A percentile compares a stretch with the other conserved stretches of the same genome.
These are phyloP conservation scores for Drosophila trichaetosa DNA, from an alignment of 2,888 invertebrate species.

Conservation along the genomic window DNA sequence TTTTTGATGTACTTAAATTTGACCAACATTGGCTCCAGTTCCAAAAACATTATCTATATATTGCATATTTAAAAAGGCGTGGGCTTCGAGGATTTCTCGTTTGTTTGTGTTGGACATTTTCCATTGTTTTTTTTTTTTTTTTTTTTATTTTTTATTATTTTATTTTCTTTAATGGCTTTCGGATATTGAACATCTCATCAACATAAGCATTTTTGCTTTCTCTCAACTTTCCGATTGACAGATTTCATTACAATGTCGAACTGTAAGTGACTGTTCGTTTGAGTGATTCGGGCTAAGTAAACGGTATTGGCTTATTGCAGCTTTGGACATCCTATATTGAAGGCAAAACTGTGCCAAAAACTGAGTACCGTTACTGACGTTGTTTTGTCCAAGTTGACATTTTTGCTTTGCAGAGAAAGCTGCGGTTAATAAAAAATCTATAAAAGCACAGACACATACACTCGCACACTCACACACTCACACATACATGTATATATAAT, in stretches of 20 bases:
- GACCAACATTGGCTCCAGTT: not conserved
- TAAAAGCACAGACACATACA: slow-evolving; percentile 18
- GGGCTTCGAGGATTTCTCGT: not conserved
- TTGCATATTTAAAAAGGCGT: not conserved
- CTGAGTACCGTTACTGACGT: slow-evolving; percentile 26
- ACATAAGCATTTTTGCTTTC: not conserved
- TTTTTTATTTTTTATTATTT: not conserved
- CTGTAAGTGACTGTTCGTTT: slow-evolving; percentile 13
- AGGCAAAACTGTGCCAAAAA: slow-evolving; percentile 12
- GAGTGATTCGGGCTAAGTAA: slow-evolving; percentile 22
- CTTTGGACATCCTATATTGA: slow-evolving; percentile 1
- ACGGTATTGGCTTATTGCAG: slow-evolving; percentile 13
- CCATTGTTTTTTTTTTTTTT: not conserved
- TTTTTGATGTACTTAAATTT: not conserved
- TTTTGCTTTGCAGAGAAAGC: slow-evolving; percentile 5
- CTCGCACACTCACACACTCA: slow-evolving; percentile 1
- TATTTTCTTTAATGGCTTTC: not conserved
- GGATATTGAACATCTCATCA: not conserved
- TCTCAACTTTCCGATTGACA: not conserved
- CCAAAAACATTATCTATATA: not conserved
- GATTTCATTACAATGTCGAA: not conserved
- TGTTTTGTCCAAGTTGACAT: slow-evolving; percentile 36
- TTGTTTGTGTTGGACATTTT: not conserved
- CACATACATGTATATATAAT: slow-evolving; percentile 7
- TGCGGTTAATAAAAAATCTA: not conserved